Conservation (phyloP, 2,797 vertebrate genomes). For the Silurus lanzhouensis region DNA sequence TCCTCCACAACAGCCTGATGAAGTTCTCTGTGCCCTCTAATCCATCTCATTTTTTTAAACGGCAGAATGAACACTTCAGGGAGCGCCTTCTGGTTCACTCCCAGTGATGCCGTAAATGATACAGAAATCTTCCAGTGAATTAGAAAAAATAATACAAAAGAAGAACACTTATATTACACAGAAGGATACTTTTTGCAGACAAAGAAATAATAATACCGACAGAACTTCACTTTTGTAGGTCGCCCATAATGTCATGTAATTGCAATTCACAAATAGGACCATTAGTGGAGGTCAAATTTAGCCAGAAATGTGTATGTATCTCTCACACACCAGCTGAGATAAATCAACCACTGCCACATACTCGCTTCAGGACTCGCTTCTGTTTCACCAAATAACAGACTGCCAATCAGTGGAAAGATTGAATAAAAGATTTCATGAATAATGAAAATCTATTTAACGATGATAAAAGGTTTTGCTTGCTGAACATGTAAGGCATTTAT, state of each 20-base stretch:
- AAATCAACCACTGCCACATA: background rate
- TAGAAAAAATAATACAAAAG: background rate
- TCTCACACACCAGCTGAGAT: background rate
- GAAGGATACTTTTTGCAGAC: background rate
- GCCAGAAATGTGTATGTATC: background rate
- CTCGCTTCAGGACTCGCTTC: background rate
- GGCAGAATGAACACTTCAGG: constrained; percentile 34
- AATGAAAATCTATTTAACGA: background rate
- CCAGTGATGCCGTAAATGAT: background rate
- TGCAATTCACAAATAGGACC: background rate
- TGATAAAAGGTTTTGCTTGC: background rate
- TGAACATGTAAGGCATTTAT: background rate
- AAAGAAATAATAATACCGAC: background rate
- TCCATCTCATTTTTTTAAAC: constrained; percentile 38
- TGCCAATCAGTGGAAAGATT: background rate
- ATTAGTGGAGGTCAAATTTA: background rate
- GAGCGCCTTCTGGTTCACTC: background rate
- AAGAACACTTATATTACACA: background rate
- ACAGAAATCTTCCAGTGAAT: background rate
- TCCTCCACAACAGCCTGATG: constrained; percentile 45
- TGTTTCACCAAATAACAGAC: background rate
- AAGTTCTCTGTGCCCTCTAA: constrained; percentile 38
- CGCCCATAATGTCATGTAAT: background rate
- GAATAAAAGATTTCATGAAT: background rate
- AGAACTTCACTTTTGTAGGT: background rate